Evolutionary conservation across 2,888 invertebrate genomes (phyloP), one percentile per base, ranked within the genome.

Genomic region (Noctua pronuba): DNA sequence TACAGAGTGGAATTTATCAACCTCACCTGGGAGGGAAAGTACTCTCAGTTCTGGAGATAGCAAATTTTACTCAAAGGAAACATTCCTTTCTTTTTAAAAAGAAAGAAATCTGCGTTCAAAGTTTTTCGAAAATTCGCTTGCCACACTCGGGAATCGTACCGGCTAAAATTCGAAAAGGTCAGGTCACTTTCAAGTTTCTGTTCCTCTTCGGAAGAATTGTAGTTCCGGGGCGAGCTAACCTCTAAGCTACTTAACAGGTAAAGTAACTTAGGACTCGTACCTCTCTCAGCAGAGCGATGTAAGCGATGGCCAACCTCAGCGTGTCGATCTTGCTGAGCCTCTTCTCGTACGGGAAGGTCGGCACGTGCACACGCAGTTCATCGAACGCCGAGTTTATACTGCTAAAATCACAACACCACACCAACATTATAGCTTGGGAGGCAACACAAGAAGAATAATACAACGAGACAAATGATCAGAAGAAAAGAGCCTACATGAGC

Each of bases 381-480:
- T 99, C 99, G 97, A 99, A 99, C 95, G 99, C 99, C 96, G 99
- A 99, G 98, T 99, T 99, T 97, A 99, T 99, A 98, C 99, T 99
- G 98, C 98, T 99, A 98, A 97, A 98, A 92, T 94, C 93, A 95
- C 90, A 96, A 96, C 91, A 90, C 89, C 91, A 95, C 86, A 91
- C 93, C 91, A 93, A 92, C 92, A 89, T 94, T 96, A 93, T 95
- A 96, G 95, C 90, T 92, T 90, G 76, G 73, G 75, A 74, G 71
- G 24, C 21, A 58, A 68, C 31, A 18, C 35, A 31, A 24, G 1
- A 44, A 5, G 31, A n/a, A 55, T 46, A 55, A 3, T 28, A 31
- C 18, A 49, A 49, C 11, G 6, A 18, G 38, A 31, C 21, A 31
- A 46, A 13, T 28, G 2, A 31, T 31, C 13, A 24, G 6, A 24